These are phyloP conservation scores for Homalodisca vitripennis DNA, from an alignment of 1,140 invertebrate species.

Conservation along the genomic window DNA sequence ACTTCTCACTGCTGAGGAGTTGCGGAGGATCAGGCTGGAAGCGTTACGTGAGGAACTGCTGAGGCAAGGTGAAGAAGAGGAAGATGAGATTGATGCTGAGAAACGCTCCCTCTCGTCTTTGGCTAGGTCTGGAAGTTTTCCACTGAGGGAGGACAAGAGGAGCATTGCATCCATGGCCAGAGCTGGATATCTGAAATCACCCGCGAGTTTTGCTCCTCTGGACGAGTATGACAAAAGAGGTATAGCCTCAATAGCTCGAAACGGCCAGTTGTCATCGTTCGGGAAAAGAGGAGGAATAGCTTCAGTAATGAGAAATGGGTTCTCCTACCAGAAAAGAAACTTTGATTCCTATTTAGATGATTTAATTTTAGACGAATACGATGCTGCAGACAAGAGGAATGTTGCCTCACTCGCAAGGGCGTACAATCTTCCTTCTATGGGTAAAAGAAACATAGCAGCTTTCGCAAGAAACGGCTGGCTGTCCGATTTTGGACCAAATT, in stretches of 20 bases:
- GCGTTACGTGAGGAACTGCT: slow-evolving; percentile 38
- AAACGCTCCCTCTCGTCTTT: slow-evolving; percentile 38
- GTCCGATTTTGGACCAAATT: slow-evolving; percentile 18
- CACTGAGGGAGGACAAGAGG: slow-evolving; percentile 32
- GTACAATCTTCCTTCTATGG: slow-evolving; percentile 27
- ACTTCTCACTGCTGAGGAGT: slow-evolving; percentile 36
- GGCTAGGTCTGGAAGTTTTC: slow-evolving; percentile 35
- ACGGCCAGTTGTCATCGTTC: slow-evolving; percentile 34
- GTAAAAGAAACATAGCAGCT: slow-evolving; percentile 39
- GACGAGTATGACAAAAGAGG: slow-evolving; percentile 35
- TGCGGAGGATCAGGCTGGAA: slow-evolving; percentile 34
- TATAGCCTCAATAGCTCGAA: slow-evolving; percentile 35
- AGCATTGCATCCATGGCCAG: slow-evolving; percentile 34
- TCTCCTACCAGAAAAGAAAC: slow-evolving; percentile 31
- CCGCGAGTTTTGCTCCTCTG: not conserved
- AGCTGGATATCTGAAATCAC: slow-evolving; percentile 32
- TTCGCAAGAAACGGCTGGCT: slow-evolving; percentile 36
- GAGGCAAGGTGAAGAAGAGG: slow-evolving; percentile 34
- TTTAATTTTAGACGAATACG: slow-evolving; percentile 25
- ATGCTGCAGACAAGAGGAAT: slow-evolving; percentile 37
- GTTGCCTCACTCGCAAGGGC: slow-evolving; percentile 36
- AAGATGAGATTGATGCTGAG: slow-evolving; percentile 33
- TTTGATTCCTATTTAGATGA: slow-evolving; percentile 32
- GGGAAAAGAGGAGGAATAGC: slow-evolving; percentile 37
- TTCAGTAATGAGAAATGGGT: slow-evolving; percentile 37